These are phyloP conservation scores for Hemibagrus wyckioides DNA, from an alignment of 2,113 vertebrate genomes.

Conservation along the genomic window DNA sequence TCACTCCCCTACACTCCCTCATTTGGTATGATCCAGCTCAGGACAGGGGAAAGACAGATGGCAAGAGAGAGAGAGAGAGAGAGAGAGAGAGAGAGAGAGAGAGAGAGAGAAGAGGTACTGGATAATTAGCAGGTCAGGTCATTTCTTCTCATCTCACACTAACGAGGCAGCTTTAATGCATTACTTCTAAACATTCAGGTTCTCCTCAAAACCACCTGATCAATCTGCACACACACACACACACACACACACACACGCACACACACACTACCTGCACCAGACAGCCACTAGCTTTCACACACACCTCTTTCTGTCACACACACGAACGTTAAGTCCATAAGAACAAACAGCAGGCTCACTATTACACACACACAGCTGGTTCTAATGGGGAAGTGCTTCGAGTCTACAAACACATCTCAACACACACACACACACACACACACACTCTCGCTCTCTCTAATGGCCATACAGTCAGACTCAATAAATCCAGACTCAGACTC, in stretches of 20 bases:
- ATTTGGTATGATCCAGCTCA: neutral
- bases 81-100: neutral
- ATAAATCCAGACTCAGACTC: conserved; percentile 1
- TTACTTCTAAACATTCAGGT: neutral
- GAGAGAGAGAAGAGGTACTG: neutral
- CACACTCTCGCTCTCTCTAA: neutral
- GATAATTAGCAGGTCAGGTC: neutral
- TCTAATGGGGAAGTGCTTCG: neutral
- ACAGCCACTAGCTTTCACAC: neutral
- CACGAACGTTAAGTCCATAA: neutral
- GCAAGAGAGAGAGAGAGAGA: neutral
- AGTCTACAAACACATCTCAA: neutral
- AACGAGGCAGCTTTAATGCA: conserved; percentile 15
- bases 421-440: conserved; percentile 13
- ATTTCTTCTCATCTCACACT: neutral
- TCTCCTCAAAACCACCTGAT: conserved; percentile 22
- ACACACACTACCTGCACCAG: neutral
- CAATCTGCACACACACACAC: conserved; percentile 23
- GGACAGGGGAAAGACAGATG: neutral
- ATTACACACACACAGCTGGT: conserved; percentile 16
- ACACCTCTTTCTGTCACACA: conserved; percentile 6
- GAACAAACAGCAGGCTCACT: conserved; percentile 2
- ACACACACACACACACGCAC: neutral
- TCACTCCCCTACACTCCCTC: neutral
- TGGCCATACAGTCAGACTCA: neutral